Conservation (phyloP, 2,797 vertebrate genomes). For the Danio albolineatus region DNA sequence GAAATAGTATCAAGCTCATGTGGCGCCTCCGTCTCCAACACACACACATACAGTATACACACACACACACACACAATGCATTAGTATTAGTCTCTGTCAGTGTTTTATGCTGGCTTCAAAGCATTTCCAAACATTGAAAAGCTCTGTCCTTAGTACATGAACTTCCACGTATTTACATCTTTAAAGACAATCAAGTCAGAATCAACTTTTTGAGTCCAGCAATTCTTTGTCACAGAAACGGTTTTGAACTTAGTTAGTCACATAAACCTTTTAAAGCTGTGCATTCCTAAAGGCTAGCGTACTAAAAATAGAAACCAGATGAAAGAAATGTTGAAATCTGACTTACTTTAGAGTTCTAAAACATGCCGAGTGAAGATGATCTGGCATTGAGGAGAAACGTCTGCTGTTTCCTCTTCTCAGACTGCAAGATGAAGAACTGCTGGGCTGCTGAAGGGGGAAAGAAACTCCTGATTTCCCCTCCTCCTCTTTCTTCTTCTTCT, state of each 20-base stretch:
- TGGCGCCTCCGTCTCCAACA: conserved; percentile 2
- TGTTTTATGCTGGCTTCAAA: conserved; percentile 30
- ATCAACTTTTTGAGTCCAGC: background rate
- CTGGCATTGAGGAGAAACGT: conserved; percentile 7
- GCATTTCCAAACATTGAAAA: conserved; percentile 30
- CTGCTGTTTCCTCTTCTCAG: conserved; percentile 30
- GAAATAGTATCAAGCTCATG: conserved; percentile 37
- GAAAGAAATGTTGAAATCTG: background rate
- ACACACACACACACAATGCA: conserved; percentile 27
- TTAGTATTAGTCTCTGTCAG: conserved; percentile 2
- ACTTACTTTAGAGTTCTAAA: conserved; percentile 39
- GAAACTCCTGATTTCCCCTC: conserved; percentile 61
- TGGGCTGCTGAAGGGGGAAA: conserved; percentile 60
- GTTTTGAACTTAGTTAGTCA: conserved; percentile 12
- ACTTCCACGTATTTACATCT: conserved; percentile 41
- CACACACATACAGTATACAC: conserved; percentile 29
- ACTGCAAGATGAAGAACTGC: conserved; percentile 42
- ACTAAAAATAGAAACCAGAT: background rate
- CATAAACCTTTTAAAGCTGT: conserved; percentile 2
- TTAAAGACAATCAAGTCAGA: conserved; percentile 14
- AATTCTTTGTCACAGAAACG: background rate
- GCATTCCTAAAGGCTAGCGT: conserved; percentile 19
- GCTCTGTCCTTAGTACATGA: background rate
- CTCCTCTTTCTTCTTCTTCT: conserved; percentile 44
- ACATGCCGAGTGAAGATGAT: conserved; percentile 28